phyloP scores from a whole-genome alignment of 2,113 vertebrate genomes.

The Garra rufa region DNA sequence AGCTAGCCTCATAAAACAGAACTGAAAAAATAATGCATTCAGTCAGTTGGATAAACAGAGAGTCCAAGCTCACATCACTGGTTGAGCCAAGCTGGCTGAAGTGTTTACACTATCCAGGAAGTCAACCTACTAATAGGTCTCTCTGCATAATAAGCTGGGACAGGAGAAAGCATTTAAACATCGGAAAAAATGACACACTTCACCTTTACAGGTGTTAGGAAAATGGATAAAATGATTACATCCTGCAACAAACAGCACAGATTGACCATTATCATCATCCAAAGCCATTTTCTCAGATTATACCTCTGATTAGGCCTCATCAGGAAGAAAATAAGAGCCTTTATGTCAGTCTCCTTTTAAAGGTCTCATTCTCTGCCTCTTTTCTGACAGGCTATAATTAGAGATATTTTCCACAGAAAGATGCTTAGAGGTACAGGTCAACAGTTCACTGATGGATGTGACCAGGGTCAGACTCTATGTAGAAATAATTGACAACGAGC shows the following conservation, averaged over 20 bases:
- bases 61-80: not conserved
- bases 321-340: not conserved
- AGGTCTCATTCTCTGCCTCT: slow-evolving; percentile 6
- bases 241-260: slow-evolving; percentile 15
- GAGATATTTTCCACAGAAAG: slow-evolving; percentile 6
- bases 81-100: not conserved
- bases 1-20: not conserved
- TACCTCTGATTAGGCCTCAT: slow-evolving; percentile 10
- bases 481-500: not conserved
- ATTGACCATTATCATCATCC: slow-evolving; percentile 18
- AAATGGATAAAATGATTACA: not conserved
- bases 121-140: not conserved
- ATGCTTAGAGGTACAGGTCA: not conserved
- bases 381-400: slow-evolving; percentile 17
- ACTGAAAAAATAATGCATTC: not conserved
- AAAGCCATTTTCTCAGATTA: not conserved
- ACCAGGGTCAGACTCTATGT: not conserved
- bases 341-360: slow-evolving; percentile 3
- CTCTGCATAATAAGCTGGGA: not conserved
- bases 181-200: not conserved
- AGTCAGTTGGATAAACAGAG: not conserved
- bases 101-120: not conserved
- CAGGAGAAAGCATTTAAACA: not conserved
- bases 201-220: not conserved
- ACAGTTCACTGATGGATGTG: slow-evolving; percentile 10